Evolutionary conservation across 1,140 invertebrate genomes (phyloP).

Genomic region (Coenobita brevimanus): DNA sequence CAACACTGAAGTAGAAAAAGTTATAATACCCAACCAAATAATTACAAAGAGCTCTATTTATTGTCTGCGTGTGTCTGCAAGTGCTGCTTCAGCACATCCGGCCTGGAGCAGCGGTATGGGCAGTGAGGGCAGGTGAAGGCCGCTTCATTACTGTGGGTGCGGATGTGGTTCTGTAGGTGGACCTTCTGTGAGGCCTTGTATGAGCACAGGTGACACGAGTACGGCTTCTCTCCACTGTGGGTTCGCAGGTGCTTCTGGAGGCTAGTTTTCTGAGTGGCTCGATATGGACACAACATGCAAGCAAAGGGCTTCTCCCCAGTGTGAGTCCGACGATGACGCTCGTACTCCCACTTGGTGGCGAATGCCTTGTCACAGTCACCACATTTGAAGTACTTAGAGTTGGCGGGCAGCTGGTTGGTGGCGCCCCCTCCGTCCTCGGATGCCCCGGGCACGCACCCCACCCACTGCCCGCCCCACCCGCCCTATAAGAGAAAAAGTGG

Average conservation of each 20-base stretch:
- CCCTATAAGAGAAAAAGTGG: slow-evolving; percentile 55
- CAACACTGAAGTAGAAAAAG: no score
- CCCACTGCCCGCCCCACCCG: slow-evolving; percentile 38
- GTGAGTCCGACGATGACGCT: slow-evolving; percentile 55
- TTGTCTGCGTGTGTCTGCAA: slow-evolving; percentile 34
- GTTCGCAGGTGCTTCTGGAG: slow-evolving; percentile 55
- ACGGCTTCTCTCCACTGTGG: slow-evolving; percentile 54
- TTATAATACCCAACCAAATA: no score
- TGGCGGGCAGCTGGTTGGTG: neutral
- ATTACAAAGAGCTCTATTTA: slow-evolving; percentile 10
- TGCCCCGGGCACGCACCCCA: neutral
- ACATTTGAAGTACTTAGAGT: slow-evolving; percentile 43
- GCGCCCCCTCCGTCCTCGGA: slow-evolving; percentile 2
- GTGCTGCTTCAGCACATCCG: slow-evolving; percentile 31
- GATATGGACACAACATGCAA: slow-evolving; percentile 43
- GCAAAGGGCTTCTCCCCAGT: slow-evolving; percentile 56
- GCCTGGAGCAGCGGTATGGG: slow-evolving; percentile 25
- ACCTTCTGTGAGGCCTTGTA: slow-evolving; percentile 49
- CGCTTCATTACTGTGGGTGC: slow-evolving; percentile 6
- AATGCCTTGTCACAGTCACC: slow-evolving; percentile 52
- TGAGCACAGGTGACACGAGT: slow-evolving; percentile 42
- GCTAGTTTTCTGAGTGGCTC: slow-evolving; percentile 53
- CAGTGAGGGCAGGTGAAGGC: slow-evolving; percentile 36
- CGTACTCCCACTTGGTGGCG: slow-evolving; percentile 54
- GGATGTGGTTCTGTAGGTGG: slow-evolving; percentile 50